phyloP scores from a whole-genome alignment of 2,888 invertebrate genomes.

The Agonopterix arenella region DNA sequence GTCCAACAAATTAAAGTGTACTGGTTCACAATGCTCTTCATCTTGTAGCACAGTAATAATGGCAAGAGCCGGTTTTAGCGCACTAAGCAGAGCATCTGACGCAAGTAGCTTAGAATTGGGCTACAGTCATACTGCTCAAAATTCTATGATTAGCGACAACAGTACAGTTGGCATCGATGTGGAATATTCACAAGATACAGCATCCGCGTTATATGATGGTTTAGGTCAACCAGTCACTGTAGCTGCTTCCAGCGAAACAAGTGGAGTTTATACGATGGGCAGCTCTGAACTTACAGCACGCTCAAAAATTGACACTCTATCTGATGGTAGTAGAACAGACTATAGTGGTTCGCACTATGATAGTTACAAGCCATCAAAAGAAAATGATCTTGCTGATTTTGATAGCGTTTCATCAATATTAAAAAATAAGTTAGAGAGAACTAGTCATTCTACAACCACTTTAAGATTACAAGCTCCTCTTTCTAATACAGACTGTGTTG shows the following conservation, averaged over 20 bases:
- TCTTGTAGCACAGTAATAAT: conserved; percentile 93
- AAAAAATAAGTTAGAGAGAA: conserved; percentile 69
- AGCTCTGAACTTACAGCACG: conserved; percentile 79
- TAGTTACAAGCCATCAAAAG: conserved; percentile 72
- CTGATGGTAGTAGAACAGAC: conserved; percentile 60
- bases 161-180: conserved; percentile 81
- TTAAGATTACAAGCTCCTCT: conserved; percentile 36
- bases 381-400: conserved; percentile 68
- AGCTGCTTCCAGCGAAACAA: conserved; percentile 87
- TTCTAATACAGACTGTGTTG: conserved; percentile 69
- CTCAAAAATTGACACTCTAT: conserved; percentile 76
- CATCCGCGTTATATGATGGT: conserved; percentile 76
- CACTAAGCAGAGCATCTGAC: conserved; percentile 82
- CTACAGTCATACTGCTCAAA: conserved; percentile 91
- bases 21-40: conserved; percentile 90
- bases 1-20: conserved; percentile 78
- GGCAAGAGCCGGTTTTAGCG: conserved; percentile 66
- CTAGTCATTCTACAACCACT: conserved; percentile 37
- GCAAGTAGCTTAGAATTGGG: conserved; percentile 90
- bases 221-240: conserved; percentile 75
- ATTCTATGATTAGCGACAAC: conserved; percentile 86
- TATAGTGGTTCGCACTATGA: conserved; percentile 75
- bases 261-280: conserved; percentile 89
- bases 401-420: conserved; percentile 70
- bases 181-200: conserved; percentile 76